Base-by-base conservation (phyloP, 2,888 invertebrate genomes). In the Meteorus colon region DNA sequence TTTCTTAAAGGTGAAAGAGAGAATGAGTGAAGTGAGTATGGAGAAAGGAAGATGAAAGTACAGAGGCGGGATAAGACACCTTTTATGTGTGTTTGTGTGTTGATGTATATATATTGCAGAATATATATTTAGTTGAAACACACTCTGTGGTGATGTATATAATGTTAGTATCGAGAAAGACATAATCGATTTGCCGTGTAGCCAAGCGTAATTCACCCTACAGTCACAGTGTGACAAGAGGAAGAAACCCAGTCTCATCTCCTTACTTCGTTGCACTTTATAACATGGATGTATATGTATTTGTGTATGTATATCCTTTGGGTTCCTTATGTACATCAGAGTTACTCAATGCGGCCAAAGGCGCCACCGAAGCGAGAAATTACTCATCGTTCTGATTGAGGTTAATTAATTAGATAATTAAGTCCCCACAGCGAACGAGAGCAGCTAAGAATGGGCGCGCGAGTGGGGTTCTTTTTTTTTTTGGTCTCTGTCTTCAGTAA, bases 341-440 rank as follows among this genome's bases (percentile, higher is more conserved):
- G 55, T 55, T 55, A 19, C 19, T 65, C 65, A 34, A 37, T 66
- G 76, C 81, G 78, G 80, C 86, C 87, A 89, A 89, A 89, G 88
- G 88, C 89, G 86, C 86, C 88, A 89, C 81, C 89, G 85, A 82
- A 89, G 85, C 89, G 89, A 86, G 89, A 89, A 89, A 89, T 89
- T 89, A 89, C 89, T 89, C 89, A 89, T 89, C 89, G 88, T 89
- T 89, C 88, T 88, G 89, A 89, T 89, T 89, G 89, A 88, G 88
- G 89, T 89, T 89, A 89, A 89, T 89, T 89, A 89, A 89, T 89
- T 89, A 89, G 89, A 89, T 89, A 89, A 89, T 89, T 89, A 89
- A 89, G 88, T 88, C 86, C 80, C 81, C 80, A 82, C 81, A 82
- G 82, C 81, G 74, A 78, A 60, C 80, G 81, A 77, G 77, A 78